Evolutionary conservation across 2,797 vertebrate species (phyloP), one percentile per base, ranked within the genome.

Genomic region (Acanthurus lineatus): DNA sequence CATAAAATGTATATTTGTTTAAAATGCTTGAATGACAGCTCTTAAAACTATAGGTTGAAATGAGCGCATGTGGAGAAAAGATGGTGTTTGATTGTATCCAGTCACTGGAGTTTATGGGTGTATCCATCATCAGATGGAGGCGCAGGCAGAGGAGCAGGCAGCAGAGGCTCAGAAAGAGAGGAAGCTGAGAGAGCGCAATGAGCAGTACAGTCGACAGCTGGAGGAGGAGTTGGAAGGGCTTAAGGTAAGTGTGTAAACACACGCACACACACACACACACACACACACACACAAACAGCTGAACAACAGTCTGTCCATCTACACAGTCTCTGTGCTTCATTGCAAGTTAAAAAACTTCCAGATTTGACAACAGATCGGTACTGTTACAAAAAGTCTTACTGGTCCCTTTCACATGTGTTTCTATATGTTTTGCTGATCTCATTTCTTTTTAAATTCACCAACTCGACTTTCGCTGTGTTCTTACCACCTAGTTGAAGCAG

Each of bases 81-180:
- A 12, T 9, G 28, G 14, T 28, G 17, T 17, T 14, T 58, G 28
- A n/a, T 58, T 64, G 12, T 32, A 19, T 75, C 16, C 22, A 42
- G 1, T 82, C 17, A 72, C 15, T 19, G 35, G 20, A 14, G 22
- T 69, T 14, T n/a, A 2, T 63, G n/a, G 56, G 7, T 81, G 2
- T 51, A 15, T 77, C 44, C 49, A 2, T 16, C 25, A 16, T 88
- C 93, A 99, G 98, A 94, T 97, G 95, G 98, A 99, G 93, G 93
- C 95, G 35, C 97, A 96, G 90, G 88, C 93, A 15, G 98, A 99
- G 94, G 96, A 97, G 63, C 94, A 96, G 85, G 76, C 92, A 20
- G 96, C 95, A 12, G 98, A 99, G 90, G 95, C 96, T 79, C 97
- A 97, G 81, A 99, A 99, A 89, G 98, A 99, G 94, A 96, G 96